Evolutionary conservation across 1,140 invertebrate genomes (phyloP).

Genomic region (Drosophila serrata): DNA sequence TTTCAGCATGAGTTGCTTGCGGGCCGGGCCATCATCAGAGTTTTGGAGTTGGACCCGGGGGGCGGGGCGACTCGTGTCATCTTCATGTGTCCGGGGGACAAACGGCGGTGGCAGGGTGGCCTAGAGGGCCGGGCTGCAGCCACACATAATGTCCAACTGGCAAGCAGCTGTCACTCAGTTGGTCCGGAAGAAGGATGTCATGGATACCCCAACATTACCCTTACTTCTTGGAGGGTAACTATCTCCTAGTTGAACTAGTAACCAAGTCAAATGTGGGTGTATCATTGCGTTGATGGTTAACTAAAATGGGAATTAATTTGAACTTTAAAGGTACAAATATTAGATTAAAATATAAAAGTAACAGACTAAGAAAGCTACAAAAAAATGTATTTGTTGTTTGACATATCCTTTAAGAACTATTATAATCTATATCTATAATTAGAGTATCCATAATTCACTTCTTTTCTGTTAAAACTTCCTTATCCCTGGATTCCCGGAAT

Average conservation of each 20-base stretch:
- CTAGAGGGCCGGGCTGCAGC: conserved; percentile 20
- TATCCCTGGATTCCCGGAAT: conserved; percentile 10
- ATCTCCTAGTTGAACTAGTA: neutral
- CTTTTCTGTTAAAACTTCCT: too few species aligned
- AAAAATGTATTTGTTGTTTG: too few species aligned
- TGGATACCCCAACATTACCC: conserved; percentile 17
- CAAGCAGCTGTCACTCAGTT: conserved; percentile 59
- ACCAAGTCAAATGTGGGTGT: neutral
- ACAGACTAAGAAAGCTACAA: too few species aligned
- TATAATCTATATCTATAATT: too few species aligned
- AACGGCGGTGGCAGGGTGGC: conserved; percentile 9
- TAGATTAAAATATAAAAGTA: too few species aligned
- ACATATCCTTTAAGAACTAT: too few species aligned
- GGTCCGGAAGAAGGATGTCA: conserved; percentile 25
- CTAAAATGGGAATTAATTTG: neutral
- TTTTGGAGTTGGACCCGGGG: conserved; percentile 8
- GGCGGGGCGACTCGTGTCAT: conserved; percentile 37
- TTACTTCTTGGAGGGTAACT: too few species aligned
- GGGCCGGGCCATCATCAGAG: conserved; percentile 30
- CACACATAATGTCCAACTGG: conserved; percentile 51
- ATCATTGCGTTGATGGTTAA: neutral
- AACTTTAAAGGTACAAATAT: neutral
- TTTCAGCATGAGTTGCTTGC: conserved; percentile 52
- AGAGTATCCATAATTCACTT: neutral
- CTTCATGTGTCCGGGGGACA: conserved; percentile 48